These are phyloP conservation scores for Clarias laeviceps DNA, from an alignment of 2,797 vertebrate species.

Conservation along the genomic window DNA sequence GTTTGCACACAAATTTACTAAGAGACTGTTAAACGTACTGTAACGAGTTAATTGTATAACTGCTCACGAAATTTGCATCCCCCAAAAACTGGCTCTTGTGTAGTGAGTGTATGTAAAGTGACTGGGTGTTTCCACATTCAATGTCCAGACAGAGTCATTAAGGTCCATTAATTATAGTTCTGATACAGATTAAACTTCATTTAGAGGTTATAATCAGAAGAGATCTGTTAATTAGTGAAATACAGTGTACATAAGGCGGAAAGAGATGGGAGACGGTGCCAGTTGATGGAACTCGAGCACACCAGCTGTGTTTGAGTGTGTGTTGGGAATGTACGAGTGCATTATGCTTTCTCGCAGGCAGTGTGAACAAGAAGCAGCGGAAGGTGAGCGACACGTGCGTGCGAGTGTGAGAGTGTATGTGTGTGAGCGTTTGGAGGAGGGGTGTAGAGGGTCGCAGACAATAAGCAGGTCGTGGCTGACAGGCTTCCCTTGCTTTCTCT, in stretches of 20 bases:
- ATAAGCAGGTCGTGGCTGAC: conserved; percentile 57
- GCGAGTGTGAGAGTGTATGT: conserved; percentile 1
- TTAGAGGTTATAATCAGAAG: neutral
- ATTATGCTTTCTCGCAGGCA: conserved; percentile 47
- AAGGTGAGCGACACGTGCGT: conserved; percentile 26
- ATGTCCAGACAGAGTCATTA: neutral
- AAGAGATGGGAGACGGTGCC: conserved; percentile 17
- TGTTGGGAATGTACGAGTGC: conserved; percentile 40
- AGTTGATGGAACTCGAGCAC: neutral
- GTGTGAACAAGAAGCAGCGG: conserved; percentile 40
- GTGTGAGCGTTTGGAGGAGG: conserved; percentile 1
- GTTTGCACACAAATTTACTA: neutral
- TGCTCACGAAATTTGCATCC: conserved; percentile 74
- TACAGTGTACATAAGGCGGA: neutral
- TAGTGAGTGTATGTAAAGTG: too few relatives aligned
- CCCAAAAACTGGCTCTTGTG: conserved; percentile 54
- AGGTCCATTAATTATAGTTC: neutral
- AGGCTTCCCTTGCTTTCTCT: conserved; percentile 56
- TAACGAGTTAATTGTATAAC: conserved; percentile 70
- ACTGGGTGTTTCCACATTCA: neutral
- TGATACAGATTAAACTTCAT: neutral
- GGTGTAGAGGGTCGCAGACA: conserved; percentile 34
- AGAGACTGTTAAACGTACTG: neutral
- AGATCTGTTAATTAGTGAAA: neutral
- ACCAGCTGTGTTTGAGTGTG: neutral